These are phyloP conservation scores for Catharus ustulatus DNA, from an alignment of 2,797 vertebrate species.

Conservation along the genomic window DNA sequence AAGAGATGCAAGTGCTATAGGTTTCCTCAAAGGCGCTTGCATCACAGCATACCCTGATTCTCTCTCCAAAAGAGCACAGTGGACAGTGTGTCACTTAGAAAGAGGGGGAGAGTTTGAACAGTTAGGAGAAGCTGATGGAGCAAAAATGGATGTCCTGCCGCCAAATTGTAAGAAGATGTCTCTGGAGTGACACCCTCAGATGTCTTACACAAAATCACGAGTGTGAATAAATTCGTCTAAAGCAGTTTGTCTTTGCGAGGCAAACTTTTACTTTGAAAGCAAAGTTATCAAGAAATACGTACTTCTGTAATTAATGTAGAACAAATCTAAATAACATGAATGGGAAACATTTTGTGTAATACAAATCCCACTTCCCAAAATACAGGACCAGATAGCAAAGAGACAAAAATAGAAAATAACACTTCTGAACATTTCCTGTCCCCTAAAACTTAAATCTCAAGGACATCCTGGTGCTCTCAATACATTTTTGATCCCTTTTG, in stretches of 20 bases:
- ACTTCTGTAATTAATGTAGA: neutral
- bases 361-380: neutral
- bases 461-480: neutral
- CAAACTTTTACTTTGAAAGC: neutral
- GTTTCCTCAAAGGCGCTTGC: neutral
- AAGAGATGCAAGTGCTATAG: neutral
- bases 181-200: neutral
- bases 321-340: neutral
- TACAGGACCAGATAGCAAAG: neutral
- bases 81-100: neutral
- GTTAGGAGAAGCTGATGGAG: neutral
- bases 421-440: neutral
- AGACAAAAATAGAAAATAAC: neutral
- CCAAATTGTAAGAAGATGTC: neutral
- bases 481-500: neutral
- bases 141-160: neutral
- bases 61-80: neutral
- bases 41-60: neutral
- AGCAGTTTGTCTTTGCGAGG: neutral
- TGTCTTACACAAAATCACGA: neutral
- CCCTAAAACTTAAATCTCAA: neutral
- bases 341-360: neutral
- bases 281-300: neutral
- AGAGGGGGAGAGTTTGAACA: neutral
- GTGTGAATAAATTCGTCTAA: neutral